Evolutionary conservation across 53 echinoderm and acorn worm species (phyloP), one percentile per base, ranked within the genome.

Genomic region (Zoroaster sp.): DNA sequence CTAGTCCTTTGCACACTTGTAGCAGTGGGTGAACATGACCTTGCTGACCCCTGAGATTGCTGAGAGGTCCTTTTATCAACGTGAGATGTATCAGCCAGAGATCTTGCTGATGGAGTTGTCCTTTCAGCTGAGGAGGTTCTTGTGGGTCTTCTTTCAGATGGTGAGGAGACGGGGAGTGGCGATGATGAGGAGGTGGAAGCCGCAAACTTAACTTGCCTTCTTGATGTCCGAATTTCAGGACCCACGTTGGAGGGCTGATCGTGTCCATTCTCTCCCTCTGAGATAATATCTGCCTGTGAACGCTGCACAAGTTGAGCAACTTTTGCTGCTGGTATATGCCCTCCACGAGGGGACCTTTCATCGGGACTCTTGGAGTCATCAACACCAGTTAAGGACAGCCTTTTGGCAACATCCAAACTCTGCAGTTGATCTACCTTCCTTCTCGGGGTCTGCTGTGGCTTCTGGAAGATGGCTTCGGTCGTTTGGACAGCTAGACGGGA

Each of bases 361-460:
- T 42, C 66, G 4, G 67, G 66, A 32, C 66, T 81, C 81, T 4
- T 54, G 6, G 41, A 12, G 28, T 37, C 32, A 14, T 13, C 42
- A 15, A 33, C 40, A 44, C 7, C 81, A 30, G 43, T 40, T 67
- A 39, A 30, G 66, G 81, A 67, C 42, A 81, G 18, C 66, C 81
- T 66, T 41, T 67, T 8, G 42, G 66, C 40, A 7, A 81, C 40
- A 42, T 41, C 81, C 30, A 14, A 17, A 66, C 31, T 25, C 21
- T 66, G 66, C 42, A 42, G 76, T 32, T 51, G 76, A 7, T 81
- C 33, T 15, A 67, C 42, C 54, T 43, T 81, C 46, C 74, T 38
- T 70, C 81, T 79, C 4, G 87, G 80, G 33, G 87, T 81, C 49
- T 81, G 87, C 54, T 41, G 46, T 18, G 91, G 91, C 59, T 46